Evolutionary conservation across 2,113 vertebrate genomes (phyloP).

Genomic region (Craseonycteris thonglongyai): DNA sequence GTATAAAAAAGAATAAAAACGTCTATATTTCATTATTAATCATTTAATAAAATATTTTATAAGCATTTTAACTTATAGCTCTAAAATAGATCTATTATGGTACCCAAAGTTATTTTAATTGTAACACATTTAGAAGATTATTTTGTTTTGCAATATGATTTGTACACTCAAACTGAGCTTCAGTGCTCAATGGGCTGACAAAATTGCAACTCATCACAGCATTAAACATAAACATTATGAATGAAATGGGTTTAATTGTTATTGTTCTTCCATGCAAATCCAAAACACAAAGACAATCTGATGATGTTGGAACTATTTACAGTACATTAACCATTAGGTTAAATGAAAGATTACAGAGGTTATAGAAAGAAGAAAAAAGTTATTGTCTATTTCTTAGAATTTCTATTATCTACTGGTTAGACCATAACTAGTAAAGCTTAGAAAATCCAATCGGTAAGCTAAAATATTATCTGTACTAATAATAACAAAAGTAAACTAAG

Average conservation of each 20-base stretch:
- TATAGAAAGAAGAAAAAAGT: slow-evolving; percentile 1
- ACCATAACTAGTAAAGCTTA: background rate
- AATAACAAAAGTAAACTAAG: background rate
- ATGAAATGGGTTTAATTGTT: background rate
- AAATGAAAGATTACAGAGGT: slow-evolving; percentile 21
- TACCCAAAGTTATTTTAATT: background rate
- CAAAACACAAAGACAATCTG: slow-evolving; percentile 16
- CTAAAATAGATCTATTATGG: background rate
- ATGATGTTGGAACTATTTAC: slow-evolving; percentile 34
- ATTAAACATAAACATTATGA: slow-evolving; percentile 21
- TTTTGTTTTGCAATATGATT: slow-evolving; percentile 28
- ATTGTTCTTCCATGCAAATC: slow-evolving; percentile 37
- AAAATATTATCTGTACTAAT: background rate
- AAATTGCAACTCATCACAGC: slow-evolving; percentile 10
- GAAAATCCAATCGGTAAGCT: slow-evolving; percentile 9
- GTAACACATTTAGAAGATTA: background rate
- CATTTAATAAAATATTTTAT: slow-evolving; percentile 14
- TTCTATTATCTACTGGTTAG: slow-evolving; percentile 2
- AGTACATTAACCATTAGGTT: slow-evolving; percentile 34
- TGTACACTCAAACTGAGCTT: background rate
- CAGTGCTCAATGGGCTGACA: slow-evolving; percentile 21
- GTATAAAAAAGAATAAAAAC: background rate
- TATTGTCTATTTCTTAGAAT: slow-evolving; percentile 15
- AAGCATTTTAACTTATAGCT: background rate
- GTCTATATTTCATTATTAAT: background rate